Base-by-base conservation (phyloP, 2,113 vertebrate species). In the Microtus ochrogaster region DNA sequence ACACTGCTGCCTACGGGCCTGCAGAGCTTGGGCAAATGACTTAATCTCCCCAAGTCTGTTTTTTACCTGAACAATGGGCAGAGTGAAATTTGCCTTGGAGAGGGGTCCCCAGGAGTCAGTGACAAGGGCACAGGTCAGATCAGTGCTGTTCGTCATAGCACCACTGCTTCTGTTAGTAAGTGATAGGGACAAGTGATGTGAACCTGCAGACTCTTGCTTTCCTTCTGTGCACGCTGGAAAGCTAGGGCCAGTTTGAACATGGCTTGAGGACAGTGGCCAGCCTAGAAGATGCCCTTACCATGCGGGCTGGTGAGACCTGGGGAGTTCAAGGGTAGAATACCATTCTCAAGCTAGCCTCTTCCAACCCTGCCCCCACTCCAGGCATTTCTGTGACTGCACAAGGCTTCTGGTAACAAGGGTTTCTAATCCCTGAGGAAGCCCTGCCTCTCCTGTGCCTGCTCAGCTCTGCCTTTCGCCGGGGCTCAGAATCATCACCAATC, bases 401-500 rank as follows among this genome's bases (percentile, higher is more conserved):
- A 89, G 93, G 85, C 91, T 91, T 66, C 94, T 81, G 58, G 24
- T 30, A 44, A 91, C 19, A 66, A 47, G n/a, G 3, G 47, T 41
- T 39, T 70, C 94, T 92, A 58, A 70, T 22, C 30, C 92, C 41
- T 0, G 1, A 89, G 47, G 70, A 85, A 92, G 28, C 19, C 44
- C 74, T 28, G 5, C 21, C 16, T 7, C 21, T 90, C 30, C 52
- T 36, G 13, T 52, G 30, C 36, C 30, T 74, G 83, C 39, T 89
- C 68, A 24, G 12, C 49, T 83, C 70, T 19, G 19, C 36, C 76
- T 52, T 33, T 24, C 17, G 61, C 70, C 0, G 26, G 63, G 68
- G 39, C 70, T 52, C 63, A 61, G 19, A 76, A 68, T 96, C 93
- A 93, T 93, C 84, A 96, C 47, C 55, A 58, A 58, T 58, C 17